Conservation (phyloP, 2,888 invertebrate genomes). For the Nezara viridula region DNA sequence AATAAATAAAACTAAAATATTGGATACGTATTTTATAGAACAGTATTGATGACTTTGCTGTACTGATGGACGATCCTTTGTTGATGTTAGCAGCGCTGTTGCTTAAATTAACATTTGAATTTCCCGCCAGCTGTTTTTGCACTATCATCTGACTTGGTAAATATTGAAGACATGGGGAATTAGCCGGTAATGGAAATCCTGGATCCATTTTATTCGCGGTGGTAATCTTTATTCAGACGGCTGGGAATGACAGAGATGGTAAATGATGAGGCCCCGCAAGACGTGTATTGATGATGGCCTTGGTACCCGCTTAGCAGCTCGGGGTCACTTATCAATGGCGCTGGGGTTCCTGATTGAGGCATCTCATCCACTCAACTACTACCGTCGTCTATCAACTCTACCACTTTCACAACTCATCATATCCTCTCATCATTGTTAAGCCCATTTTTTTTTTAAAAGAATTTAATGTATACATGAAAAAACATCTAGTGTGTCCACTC, state of each 20-base stretch:
- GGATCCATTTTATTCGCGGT: conserved; percentile 20
- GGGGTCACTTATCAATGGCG: not conserved
- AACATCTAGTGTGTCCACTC: too few relatives aligned
- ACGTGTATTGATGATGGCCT: conserved; percentile 30
- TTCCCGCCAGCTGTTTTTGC: not conserved
- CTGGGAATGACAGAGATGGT: conserved; percentile 42
- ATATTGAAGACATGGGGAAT: not conserved
- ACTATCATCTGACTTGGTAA: not conserved
- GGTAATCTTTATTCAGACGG: not conserved
- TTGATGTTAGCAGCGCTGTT: not conserved
- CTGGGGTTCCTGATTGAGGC: not conserved
- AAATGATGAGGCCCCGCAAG: not conserved
- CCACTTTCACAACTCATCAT: not conserved
- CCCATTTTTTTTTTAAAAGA: not conserved
- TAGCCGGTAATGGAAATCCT: not conserved
- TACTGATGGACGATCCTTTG: too few relatives aligned
- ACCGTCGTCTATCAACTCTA: not conserved
- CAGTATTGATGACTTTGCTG: too few relatives aligned
- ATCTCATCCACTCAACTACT: conserved; percentile 7
- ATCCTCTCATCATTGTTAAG: not conserved
- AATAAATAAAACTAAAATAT: too few relatives aligned
- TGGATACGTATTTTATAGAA: too few relatives aligned
- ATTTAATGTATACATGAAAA: too few relatives aligned
- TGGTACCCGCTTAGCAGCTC: not conserved
- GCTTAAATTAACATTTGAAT: not conserved